phyloP scores from a whole-genome alignment of 2,797 vertebrate genomes.

The Eulemur coronatus region DNA sequence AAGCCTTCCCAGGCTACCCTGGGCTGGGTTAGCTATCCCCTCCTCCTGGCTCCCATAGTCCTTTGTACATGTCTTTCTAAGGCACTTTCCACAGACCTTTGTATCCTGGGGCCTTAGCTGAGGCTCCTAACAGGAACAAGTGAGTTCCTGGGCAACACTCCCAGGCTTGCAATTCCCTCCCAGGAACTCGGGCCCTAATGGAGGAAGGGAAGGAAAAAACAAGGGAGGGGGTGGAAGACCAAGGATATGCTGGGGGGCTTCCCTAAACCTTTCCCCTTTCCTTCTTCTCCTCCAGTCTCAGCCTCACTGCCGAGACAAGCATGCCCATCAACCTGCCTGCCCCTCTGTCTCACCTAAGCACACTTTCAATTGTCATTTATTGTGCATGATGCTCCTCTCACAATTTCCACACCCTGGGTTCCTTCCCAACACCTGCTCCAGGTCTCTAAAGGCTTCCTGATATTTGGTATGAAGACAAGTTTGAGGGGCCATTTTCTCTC shows the following conservation, averaged over 20 bases:
- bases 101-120: neutral
- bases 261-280: neutral
- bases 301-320: neutral
- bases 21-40: neutral
- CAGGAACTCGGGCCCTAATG: neutral
- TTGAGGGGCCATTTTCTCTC: neutral
- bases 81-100: neutral
- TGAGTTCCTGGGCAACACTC: neutral
- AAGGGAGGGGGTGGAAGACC: neutral
- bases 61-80: neutral
- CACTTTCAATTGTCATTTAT: constrained; percentile 24
- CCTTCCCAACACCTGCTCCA: neutral
- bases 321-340: neutral
- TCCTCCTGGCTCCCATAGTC: neutral
- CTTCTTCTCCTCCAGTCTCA: neutral
- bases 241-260: neutral
- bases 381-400: neutral
- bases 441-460: neutral
- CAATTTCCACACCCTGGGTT: neutral
- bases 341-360: neutral
- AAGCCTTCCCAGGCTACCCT: neutral
- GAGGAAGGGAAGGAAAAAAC: neutral
- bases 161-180: neutral
- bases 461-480: neutral
- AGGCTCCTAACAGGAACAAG: neutral